These are phyloP conservation scores for Pandemis cinnamomeana DNA, from an alignment of 2,888 invertebrate genomes.

Conservation along the genomic window DNA sequence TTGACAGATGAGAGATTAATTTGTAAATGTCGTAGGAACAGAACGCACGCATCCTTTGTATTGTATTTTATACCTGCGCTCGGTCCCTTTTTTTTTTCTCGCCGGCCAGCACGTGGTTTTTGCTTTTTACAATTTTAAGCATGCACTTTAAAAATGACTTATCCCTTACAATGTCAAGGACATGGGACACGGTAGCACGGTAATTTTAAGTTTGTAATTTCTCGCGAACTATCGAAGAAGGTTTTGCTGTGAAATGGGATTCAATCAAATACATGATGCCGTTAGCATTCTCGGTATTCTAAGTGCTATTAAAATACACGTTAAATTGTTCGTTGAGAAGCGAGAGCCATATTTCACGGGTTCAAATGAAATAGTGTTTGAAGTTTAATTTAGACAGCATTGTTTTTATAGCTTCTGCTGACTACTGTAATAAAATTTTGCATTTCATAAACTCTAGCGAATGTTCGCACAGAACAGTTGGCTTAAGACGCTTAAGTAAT, in stretches of 20 bases:
- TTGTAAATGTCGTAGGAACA: slow-evolving; percentile 51
- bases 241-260: slow-evolving; percentile 54
- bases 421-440: background rate
- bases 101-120: slow-evolving; percentile 30
- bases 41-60: slow-evolving; percentile 75
- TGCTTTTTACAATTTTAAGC: slow-evolving; percentile 22
- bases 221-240: slow-evolving; percentile 52
- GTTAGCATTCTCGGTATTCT: slow-evolving; percentile 45
- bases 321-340: background rate
- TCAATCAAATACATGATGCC: slow-evolving; percentile 47
- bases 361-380: background rate
- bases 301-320: slow-evolving; percentile 2
- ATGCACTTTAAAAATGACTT: slow-evolving; percentile 11
- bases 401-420: background rate
- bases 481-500: background rate
- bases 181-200: background rate
- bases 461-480: background rate
- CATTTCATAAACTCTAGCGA: background rate
- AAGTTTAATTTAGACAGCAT: slow-evolving; percentile 3
- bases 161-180: background rate
- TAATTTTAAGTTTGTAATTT: slow-evolving; percentile 46
- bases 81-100: slow-evolving; percentile 60
- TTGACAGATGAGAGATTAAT: slow-evolving; percentile 24
- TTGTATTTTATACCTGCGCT: slow-evolving; percentile 77
- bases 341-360: background rate